These are phyloP conservation scores for Periophthalmodon schlosseri DNA, from an alignment of 2,113 vertebrate genomes.

Conservation along the genomic window DNA sequence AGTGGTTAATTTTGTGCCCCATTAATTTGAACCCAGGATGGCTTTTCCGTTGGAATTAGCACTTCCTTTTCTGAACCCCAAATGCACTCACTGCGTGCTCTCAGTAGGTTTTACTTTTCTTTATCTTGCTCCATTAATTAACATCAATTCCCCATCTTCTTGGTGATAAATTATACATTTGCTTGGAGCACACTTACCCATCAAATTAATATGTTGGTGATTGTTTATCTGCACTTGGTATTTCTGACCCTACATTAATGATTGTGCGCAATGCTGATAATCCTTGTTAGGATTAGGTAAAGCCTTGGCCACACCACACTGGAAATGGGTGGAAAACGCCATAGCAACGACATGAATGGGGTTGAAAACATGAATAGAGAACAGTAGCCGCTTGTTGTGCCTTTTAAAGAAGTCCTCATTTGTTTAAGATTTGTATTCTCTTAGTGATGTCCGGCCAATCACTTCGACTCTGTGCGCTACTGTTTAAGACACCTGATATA, in stretches of 20 bases:
- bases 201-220: too few relatives aligned
- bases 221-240: neutral
- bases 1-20: too few relatives aligned
- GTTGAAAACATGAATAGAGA: constrained; percentile 32
- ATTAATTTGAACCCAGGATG: too few relatives aligned
- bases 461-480: constrained; percentile 15
- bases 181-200: too few relatives aligned
- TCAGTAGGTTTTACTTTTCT: neutral
- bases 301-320: constrained; percentile 35
- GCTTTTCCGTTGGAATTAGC: too few relatives aligned
- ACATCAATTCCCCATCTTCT: neutral
- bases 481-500: constrained; percentile 27
- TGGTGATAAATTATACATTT: neutral
- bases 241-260: neutral
- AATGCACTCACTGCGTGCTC: neutral
- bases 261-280: constrained; percentile 47
- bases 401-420: constrained; percentile 23
- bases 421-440: constrained; percentile 40
- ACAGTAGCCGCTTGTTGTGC: neutral
- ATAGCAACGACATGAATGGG: constrained; percentile 62
- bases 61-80: neutral
- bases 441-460: neutral
- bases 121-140: neutral
- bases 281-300: constrained; percentile 68
- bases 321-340: constrained; percentile 49